Evolutionary conservation across 2,113 vertebrate species (phyloP), one percentile per base, ranked within the genome.

Genomic region (Passer domesticus): DNA sequence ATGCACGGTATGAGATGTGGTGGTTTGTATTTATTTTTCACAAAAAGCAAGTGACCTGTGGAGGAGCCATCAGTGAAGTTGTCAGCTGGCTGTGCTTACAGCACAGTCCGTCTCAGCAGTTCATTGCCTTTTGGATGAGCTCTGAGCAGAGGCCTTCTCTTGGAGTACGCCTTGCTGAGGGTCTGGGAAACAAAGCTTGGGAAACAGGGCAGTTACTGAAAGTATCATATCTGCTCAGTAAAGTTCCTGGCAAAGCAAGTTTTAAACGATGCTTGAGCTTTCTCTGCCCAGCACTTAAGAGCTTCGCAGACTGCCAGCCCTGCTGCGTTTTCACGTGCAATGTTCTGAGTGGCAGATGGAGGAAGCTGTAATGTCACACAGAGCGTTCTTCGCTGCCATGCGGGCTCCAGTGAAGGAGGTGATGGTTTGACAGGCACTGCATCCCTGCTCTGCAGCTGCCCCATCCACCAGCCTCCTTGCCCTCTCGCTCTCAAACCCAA

Each of bases 21-120:
- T 80, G 59, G 33, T 81, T 78, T 77, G 60, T 69, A 46, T 89
- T 83, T 89, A 41, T 70, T 83, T 95, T 95, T 87, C 67, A 60
- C 85, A 62, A 89, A 66, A 68, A 81, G 63, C 37, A 50, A 82
- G 70, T 72, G 78, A 85, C 84, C 90, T 89, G 78, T 52, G 35
- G 44, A 66, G 92, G 74, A 94, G 78, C 84, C 41, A n/a, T 92
- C 74, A 56, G 64, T 50, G 84, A 75, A 91, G 66, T 21, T 89
- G 69, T 91, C 92, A 79, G 1, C 69, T 35, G 74, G 33, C 67
- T 39, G 47, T 59, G 62, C 33, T 55, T 82, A 67, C 77, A 75
- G 9, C 50, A 43, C 23, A 17, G 56, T 27, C 56, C 82, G 80
- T 43, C 41, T 15, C 19, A 86, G 75, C 63, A 86, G 55, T 27